Evolutionary conservation across 2,797 vertebrate species (phyloP).

Genomic region (Phoeniculus purpureus): DNA sequence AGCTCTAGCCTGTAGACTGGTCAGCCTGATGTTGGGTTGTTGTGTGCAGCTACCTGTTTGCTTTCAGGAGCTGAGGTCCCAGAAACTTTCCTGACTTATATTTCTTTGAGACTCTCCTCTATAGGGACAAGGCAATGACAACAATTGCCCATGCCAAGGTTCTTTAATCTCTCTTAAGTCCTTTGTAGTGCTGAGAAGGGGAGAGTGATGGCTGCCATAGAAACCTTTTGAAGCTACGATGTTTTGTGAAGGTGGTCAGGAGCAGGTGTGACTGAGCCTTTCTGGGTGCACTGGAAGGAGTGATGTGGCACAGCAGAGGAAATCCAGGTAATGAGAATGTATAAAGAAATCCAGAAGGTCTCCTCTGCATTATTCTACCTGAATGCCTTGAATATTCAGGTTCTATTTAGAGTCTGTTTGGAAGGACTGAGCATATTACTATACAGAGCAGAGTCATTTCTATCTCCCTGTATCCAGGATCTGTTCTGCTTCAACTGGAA

Average conservation of each 20-base stretch:
- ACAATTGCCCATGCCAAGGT: neutral
- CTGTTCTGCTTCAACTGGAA: neutral
- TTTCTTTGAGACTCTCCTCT: neutral
- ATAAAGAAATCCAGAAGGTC: neutral
- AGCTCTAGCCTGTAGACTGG: neutral
- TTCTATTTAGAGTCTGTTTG: neutral
- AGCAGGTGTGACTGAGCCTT: neutral
- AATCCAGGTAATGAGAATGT: neutral
- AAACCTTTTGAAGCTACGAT: neutral
- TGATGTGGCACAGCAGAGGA: accelerated
- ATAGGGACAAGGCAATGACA: neutral
- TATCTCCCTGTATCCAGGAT: accelerated
- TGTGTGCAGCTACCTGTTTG: accelerated
- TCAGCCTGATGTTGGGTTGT: neutral
- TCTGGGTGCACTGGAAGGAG: accelerated
- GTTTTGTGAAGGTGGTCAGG: neutral
- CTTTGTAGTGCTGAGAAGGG: too few relatives aligned
- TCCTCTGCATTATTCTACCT: neutral
- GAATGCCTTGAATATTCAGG: neutral
- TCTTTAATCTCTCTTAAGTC: neutral
- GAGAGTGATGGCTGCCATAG: accelerated
- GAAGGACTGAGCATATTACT: neutral
- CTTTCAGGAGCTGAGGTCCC: neutral
- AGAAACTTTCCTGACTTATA: neutral
- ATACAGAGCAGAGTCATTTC: neutral